Conservation (phyloP, 23 tunicate genomes). For the Diplosoma virens region DNA sequence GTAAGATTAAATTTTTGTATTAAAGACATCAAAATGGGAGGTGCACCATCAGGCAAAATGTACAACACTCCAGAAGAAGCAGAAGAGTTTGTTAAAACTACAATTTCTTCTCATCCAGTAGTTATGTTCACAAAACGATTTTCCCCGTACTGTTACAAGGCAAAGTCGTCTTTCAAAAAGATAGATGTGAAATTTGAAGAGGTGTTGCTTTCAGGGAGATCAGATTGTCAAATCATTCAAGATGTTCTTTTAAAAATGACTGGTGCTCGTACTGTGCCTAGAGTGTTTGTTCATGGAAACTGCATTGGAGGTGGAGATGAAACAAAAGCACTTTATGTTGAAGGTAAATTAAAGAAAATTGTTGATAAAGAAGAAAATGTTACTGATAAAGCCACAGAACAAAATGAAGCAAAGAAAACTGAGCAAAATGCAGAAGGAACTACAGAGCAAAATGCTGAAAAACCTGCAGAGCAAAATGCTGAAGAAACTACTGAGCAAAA, state of each 20-base stretch:
- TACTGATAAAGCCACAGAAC: too few relatives aligned
- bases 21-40: too few relatives aligned
- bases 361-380: constrained; percentile 26
- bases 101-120: constrained; percentile 19
- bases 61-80: constrained; percentile 34
- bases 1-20: too few relatives aligned
- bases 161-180: constrained; percentile 18
- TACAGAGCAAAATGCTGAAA: too few relatives aligned
- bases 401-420: too few relatives aligned
- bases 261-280: constrained; percentile 51
- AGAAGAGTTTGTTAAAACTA: constrained; percentile 30
- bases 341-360: constrained; percentile 27
- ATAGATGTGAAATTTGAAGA: constrained; percentile 28
- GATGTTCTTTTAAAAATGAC: constrained; percentile 52
- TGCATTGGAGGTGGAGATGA: constrained; percentile 58
- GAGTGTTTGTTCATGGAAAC: constrained; percentile 45
- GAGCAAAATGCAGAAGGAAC: too few relatives aligned
- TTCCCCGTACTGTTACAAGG: constrained; percentile 42
- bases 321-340: constrained; percentile 15
- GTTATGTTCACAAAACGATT: constrained; percentile 36
- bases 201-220: constrained; percentile 29
- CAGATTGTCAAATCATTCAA: constrained; percentile 41
- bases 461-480: too few relatives aligned
- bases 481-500: too few relatives aligned
- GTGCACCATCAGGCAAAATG: constrained; percentile 23